phyloP scores from a whole-genome alignment of 2,113 vertebrate genomes.

The Agapornis roseicollis region DNA sequence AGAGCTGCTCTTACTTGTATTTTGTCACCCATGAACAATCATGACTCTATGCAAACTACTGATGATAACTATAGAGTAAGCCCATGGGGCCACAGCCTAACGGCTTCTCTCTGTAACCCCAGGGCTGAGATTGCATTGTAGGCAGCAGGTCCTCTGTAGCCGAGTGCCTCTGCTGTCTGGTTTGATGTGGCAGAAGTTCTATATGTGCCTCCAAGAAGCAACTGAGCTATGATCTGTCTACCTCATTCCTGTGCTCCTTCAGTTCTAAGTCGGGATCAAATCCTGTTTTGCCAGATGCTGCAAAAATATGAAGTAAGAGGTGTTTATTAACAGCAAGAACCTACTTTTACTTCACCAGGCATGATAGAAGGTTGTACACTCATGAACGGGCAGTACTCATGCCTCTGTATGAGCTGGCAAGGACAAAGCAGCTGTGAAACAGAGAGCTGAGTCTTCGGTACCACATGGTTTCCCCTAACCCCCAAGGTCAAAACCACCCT shows the following conservation, averaged over 20 bases:
- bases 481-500: accelerated
- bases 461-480: not conserved
- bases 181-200: not conserved
- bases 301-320: not conserved
- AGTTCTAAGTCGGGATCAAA: not conserved
- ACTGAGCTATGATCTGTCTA: not conserved
- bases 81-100: not conserved
- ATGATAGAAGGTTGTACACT: not conserved
- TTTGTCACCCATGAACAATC: not conserved
- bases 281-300: not conserved
- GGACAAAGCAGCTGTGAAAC: not conserved
- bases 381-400: accelerated
- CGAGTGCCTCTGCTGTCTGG: accelerated
- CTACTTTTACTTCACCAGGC: not conserved
- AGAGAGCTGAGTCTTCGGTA: not conserved
- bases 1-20: not conserved
- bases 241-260: not conserved
- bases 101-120: not conserved
- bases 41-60: not conserved
- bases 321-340: not conserved
- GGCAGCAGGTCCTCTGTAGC: not conserved
- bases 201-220: not conserved
- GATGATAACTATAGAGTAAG: not conserved
- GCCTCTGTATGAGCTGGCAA: not conserved
- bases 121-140: not conserved